A percentile compares a stretch with the other conserved stretches of the same genome.
phyloP scores from a whole-genome alignment of 1,140 invertebrate genomes.

The Drosophila parvula region DNA sequence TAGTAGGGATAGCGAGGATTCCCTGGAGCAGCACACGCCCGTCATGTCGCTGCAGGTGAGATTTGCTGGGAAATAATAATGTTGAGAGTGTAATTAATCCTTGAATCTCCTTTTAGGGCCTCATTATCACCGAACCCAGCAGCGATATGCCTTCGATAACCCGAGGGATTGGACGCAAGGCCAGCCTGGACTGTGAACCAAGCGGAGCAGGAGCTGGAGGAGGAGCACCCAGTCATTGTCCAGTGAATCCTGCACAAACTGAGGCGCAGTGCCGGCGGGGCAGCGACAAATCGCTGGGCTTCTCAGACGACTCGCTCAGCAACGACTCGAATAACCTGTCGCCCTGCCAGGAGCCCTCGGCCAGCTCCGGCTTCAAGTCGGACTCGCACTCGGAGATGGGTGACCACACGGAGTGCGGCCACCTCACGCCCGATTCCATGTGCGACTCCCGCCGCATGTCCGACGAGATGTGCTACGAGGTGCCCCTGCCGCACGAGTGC shows the following conservation, averaged over 20 bases:
- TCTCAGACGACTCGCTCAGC: constrained; percentile 88
- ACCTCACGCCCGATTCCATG: constrained; percentile 82
- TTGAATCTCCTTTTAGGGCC: constrained; percentile 85
- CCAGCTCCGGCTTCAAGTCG: constrained; percentile 83
- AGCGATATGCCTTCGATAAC: constrained; percentile 92
- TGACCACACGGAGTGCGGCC: constrained; percentile 81
- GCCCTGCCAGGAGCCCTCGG: constrained; percentile 83
- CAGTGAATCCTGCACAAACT: constrained; percentile 15
- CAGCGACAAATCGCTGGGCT: constrained; percentile 87
- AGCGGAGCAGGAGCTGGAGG: constrained; percentile 9
- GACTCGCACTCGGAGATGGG: constrained; percentile 83
- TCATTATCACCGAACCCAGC: constrained; percentile 89
- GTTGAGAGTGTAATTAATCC: background rate
- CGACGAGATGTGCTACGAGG: constrained; percentile 87
- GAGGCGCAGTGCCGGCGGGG: constrained; percentile 83
- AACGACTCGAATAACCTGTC: constrained; percentile 86
- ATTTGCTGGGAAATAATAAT: too few species aligned
- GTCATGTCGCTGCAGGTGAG: constrained; percentile 83
- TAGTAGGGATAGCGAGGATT: constrained; percentile 86
- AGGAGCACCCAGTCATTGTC: constrained; percentile 1
- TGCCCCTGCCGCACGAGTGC: constrained; percentile 91
- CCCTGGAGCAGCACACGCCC: constrained; percentile 76
- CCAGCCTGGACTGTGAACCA: constrained; percentile 86
- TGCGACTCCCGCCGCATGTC: constrained; percentile 83
- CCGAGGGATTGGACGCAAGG: constrained; percentile 89